Base-by-base conservation (phyloP, 2,797 vertebrate species). In the Rhodeus uyekii region DNA sequence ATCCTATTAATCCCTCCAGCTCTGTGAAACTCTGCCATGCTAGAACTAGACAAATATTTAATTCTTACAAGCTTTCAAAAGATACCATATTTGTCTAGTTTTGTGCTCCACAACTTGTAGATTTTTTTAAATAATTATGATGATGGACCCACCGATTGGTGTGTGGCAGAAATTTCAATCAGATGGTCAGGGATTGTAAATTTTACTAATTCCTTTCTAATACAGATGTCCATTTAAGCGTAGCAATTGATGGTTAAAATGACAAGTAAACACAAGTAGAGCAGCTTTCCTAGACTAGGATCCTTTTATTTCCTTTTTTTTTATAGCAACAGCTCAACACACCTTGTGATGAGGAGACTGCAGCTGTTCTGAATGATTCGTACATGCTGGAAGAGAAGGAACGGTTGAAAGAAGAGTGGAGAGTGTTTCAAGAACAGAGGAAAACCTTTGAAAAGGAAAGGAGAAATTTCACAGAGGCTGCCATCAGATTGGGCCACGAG, bases 401-500 rank as follows among this genome's bases (percentile, higher is more conserved):
- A 42, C 94, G 95, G 44, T 95, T 98, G 72, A 92, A 94, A 87
- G 96, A 97, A 68, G 97, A 99, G 81, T 98, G 97, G 97, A 95
- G 90, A 34, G 92, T 93, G 0, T 95, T 99, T 65, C 95, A 92
- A 87, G 97, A 98, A 36, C 97, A 99, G 87, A 97, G 96, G 82
- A 97, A 94, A 88, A 96, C 95, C 86, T 98, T 99, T 88, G 97
- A 99, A 89, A 96, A 92, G 89, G 97, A 99, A 86, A 94, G 97
- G 90, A 95, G 91, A 86, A 97, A 94, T 92, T 98, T 98, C 89
- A 99, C 97, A 0, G 98, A 99, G 89, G 98, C 98, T 79, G 97
- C 98, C 77, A 98, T 99, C 89, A 93, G 97, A 91, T 91, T 99
- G 83, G 97, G 98, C 86, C 94, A 96, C 69, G 97, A 99, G 96